A percentile compares a stretch with the other conserved stretches of the same genome.
Conservation (phyloP, 1,140 invertebrate species). For the Proales similis region DNA sequence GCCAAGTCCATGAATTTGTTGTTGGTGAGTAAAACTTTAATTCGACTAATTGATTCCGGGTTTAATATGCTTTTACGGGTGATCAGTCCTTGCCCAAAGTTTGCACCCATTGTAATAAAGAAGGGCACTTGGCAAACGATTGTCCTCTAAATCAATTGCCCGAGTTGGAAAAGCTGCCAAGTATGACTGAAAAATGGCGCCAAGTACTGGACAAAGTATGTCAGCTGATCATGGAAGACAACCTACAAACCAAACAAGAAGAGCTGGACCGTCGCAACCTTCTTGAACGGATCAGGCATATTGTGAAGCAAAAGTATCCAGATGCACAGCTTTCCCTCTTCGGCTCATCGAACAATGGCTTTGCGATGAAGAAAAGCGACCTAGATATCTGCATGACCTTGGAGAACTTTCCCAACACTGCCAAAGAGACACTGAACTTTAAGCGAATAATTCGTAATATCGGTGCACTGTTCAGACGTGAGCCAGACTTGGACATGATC, state of each 20-base stretch:
- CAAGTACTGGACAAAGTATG: conserved; percentile 22
- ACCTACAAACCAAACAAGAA: conserved; percentile 29
- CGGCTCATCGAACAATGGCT: conserved; percentile 62
- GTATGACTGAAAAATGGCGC: conserved; percentile 5
- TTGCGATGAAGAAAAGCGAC: conserved; percentile 59
- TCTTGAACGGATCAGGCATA: background rate
- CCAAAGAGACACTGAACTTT: background rate
- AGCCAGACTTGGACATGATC: background rate
- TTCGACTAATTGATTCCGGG: too few relatives aligned
- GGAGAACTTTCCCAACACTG: conserved; percentile 41
- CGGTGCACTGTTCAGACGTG: conserved; percentile 9
- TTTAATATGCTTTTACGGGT: conserved; percentile 30
- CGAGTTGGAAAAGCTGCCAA: conserved; percentile 16
- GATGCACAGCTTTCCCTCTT: conserved; percentile 57
- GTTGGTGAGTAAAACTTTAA: too few relatives aligned
- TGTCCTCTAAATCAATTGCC: conserved; percentile 46
- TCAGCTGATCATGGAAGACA: conserved; percentile 24
- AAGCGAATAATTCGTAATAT: conserved; percentile 16
- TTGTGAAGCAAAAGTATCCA: conserved; percentile 40
- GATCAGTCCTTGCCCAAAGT: conserved; percentile 53
- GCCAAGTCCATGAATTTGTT: too few relatives aligned
- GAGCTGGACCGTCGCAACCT: background rate
- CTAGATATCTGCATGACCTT: conserved; percentile 62
- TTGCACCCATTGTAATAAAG: conserved; percentile 56
- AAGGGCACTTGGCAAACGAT: conserved; percentile 55